Base-by-base conservation (phyloP, 2,797 vertebrate species). In the Mastacembelus armatus region DNA sequence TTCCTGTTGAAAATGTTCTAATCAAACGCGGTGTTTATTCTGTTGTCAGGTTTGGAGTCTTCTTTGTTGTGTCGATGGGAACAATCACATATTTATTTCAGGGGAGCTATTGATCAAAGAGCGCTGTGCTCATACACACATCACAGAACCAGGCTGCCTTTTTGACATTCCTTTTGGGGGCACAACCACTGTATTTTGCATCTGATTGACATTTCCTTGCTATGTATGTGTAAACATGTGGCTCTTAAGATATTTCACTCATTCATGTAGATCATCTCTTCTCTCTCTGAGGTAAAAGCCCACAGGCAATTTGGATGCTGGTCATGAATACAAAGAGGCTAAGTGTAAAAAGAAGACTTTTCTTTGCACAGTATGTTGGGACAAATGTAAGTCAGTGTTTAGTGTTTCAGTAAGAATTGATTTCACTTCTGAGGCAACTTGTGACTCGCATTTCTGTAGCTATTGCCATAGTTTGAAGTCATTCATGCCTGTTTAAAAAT, bases 191-290 rank as follows among this genome's bases (percentile, higher is more conserved):
- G 86, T 84, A 70, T 89, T 89, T 89, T 84, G 88, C 89, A 92
- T 92, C 87, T 83, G 84, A 91, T 92, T 92, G 89, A 91, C 89
- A 92, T 92, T 92, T 92, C 66, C 60, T 43, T 30, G 57, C 57
- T 71, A 71, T 80, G 82, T 85, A 35, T 71, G 75, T 88, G 87
- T 91, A 90, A 89, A 92, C 87, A 90, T 42, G 71, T n/a, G 58
- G 80, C 64, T 83, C 66, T 85, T 88, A 84, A 90, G 84, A 78
- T 80, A 85, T 88, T 82, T 83, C 76, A 71, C 85, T 82, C 78
- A 71, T 89, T 88, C 84, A 73, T 78, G 83, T 64, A 69, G 73
- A 83, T 83, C 74, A 82, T 80, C 54, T 68, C 60, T 67, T 70
- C 49, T 50, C 66, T 84, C 69, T 81, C 71, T 10, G 56, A 80